Conservation (phyloP, 2,888 invertebrate species). For the Dicyrtoma fusca region DNA sequence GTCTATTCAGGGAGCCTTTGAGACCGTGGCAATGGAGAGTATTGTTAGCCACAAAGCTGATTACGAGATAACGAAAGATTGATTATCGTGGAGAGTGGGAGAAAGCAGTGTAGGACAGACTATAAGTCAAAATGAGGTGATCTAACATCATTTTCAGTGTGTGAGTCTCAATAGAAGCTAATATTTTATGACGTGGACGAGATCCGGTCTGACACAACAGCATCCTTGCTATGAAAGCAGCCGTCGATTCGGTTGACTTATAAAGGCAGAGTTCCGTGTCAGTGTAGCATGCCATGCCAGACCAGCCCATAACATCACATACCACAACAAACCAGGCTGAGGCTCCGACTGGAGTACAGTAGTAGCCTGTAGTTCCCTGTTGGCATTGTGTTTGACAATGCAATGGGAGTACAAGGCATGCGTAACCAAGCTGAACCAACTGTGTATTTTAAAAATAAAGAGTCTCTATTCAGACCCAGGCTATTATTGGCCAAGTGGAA, state of each 20-base stretch:
- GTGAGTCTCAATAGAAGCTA: conserved; percentile 28
- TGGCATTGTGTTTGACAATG: no score
- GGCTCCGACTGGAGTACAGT: no score
- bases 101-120: conserved; percentile 1
- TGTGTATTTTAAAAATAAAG: no score
- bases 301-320: background rate
- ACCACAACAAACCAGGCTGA: background rate
- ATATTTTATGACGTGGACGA: conserved; percentile 30
- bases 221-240: conserved; percentile 18
- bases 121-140: conserved; percentile 35
- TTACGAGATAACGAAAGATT: conserved; percentile 42
- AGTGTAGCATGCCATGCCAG: background rate
- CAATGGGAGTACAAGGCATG: no score
- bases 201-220: conserved; percentile 27
- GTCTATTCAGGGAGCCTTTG: conserved; percentile 19
- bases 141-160: conserved; percentile 34
- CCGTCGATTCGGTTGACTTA: conserved; percentile 26
- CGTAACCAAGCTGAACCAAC: no score
- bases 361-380: no score
- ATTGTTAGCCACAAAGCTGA: conserved; percentile 28
- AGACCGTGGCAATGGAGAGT: conserved; percentile 18
- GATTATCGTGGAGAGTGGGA: conserved; percentile 35
- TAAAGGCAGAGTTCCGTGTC: conserved; percentile 22
- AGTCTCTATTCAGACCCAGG: no score
- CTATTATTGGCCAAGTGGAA: no score